Base-by-base conservation (phyloP, 2,888 invertebrate species). In the Stenodema calcarata region DNA sequence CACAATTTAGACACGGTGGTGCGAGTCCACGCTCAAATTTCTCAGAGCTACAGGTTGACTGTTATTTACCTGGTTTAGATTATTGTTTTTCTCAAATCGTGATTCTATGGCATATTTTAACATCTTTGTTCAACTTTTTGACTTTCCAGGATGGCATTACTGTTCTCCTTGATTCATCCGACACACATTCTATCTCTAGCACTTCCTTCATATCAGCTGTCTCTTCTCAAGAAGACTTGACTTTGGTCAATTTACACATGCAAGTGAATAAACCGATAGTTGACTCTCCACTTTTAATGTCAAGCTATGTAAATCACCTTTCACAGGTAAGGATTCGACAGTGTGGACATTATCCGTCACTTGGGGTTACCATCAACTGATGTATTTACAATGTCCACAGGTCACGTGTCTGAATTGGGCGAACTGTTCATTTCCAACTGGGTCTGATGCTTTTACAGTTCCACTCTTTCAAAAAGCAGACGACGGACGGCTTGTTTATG, bases 271-370 rank as follows among this genome's bases (percentile, higher is more conserved):
- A 94, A 89, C 96, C 98, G 0, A 98, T 99, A 88, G 95, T 97
- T 7, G 97, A 98, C 90, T 98, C 98, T 0, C 98, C 98, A 0
- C 92, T 99, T 83, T 92, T 99, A 0, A 97, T 99, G 97, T 96
- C 97, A 4, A 98, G 98, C 90, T 99, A 99, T 91, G 94, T 96
- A 90, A 95, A 95, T 90, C 98, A 98, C 91, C 92, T 99, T 90
- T 97, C 97, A 2, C 98, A 98, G 92, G 95, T 95, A 85, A 86
- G 62, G 23, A 23, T 23, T 50, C n/a, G 6, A 50, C 0, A 35
- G 35, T 35, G 35, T 35, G 47, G n/a, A 7, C n/a, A 2, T 47
- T 47, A 12, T n/a, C n/a, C n/a, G 12, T 16, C 1, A 12, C 1
- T 47, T 47, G n/a, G 3, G 2, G 12, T 3, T 47, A 12, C 12